Base-by-base conservation (phyloP, 1,140 invertebrate genomes). In the Anoplolepis gracilipes region DNA sequence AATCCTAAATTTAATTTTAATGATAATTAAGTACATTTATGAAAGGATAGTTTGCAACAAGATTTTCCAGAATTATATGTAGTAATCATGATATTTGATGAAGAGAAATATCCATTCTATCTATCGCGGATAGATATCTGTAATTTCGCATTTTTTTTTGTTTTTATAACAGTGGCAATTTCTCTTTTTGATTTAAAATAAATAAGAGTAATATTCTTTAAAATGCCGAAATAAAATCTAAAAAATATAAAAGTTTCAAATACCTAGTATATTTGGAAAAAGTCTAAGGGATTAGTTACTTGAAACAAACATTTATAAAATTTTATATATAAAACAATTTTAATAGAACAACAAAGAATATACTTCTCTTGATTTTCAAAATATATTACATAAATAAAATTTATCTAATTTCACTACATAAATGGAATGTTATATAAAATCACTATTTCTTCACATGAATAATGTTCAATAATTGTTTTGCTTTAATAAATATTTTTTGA, bases 1-100 rank as follows among this genome's bases (percentile, higher is more conserved):
- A 69, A 30, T 19, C 5, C 13, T 30, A 61, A 53, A 82, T 42
- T 67, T 10, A 4, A 72, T 59, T 16, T 1, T 72, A 57, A 81
- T 81, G 39, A 55, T 55, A 46, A 59, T 72, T 73, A 82, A 82
- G 78, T 73, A 82, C 78, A 73, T 82, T 61, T 19, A 28, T 70
- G 25, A 46, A n/a, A n/a, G n/a, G 0, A 16, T 79, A 79, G 46
- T 11, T n/a, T 57, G 46, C 36, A 42, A 25, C 59, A 70, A 7
- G 22, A 81, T 36, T 19, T 39, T 42, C 28, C n/a, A n/a, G n/a
- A n/a, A 59, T 22, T 42, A 22, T 16, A 46, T 16, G 33, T 13
- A 11, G 1, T 22, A 5, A 67, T 62, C 16, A 19, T 16, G 19
- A 64, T 62, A 62, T 5, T 28, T 8, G 8, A 30, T 28, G 3